These are phyloP conservation scores for Passer domesticus DNA, from an alignment of 2,113 vertebrate species.

Conservation along the genomic window DNA sequence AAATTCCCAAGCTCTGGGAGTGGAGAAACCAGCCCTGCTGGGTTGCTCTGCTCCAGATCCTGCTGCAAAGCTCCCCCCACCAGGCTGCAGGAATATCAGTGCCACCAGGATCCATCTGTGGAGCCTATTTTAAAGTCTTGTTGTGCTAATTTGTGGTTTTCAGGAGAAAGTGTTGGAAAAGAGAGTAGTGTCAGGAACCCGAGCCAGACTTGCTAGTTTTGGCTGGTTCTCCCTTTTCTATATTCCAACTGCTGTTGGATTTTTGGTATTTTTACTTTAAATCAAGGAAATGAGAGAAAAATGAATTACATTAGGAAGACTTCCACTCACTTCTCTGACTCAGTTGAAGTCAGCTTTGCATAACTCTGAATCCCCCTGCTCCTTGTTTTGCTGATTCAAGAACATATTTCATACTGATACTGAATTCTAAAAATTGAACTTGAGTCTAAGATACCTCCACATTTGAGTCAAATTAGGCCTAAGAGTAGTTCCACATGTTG, in stretches of 20 bases:
- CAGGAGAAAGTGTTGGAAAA: constrained; percentile 4
- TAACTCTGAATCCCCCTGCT: not conserved
- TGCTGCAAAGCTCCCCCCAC: not conserved
- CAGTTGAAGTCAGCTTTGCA: not conserved
- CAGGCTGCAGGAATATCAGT: rapidly evolving
- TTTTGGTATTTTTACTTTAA: not conserved
- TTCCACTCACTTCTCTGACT: not conserved
- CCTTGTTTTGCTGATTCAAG: not conserved
- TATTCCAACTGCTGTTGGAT: not conserved
- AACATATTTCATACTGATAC: not conserved
- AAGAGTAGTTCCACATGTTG: not conserved
- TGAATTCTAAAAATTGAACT: not conserved
- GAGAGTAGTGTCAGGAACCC: not conserved
- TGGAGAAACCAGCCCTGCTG: not conserved
- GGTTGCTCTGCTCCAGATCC: not conserved
- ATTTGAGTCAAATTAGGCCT: not conserved
- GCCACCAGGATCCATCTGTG: not conserved
- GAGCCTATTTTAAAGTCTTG: not conserved
- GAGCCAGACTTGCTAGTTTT: not conserved
- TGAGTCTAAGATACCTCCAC: not conserved
- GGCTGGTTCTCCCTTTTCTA: not conserved
- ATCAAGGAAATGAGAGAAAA: not conserved
- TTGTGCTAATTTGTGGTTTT: not conserved
- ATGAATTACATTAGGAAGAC: not conserved
- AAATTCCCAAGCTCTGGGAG: not conserved